Conservation (phyloP, 2,888 invertebrate species). For the Nephrocerus scutellatus region DNA sequence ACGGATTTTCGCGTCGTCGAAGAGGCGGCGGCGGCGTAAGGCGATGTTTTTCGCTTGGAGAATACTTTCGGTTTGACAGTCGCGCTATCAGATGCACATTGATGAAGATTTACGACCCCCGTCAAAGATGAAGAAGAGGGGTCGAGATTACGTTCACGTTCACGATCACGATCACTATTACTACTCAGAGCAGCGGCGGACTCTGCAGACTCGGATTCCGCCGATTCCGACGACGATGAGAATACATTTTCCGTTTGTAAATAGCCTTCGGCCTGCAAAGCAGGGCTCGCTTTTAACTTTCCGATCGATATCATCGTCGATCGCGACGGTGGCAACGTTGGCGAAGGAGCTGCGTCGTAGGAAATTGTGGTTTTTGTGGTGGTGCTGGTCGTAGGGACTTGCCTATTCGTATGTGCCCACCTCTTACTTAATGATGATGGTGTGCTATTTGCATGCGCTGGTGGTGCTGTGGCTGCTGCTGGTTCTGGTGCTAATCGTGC, state of each 20-base stretch:
- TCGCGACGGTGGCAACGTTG: conserved; percentile 2
- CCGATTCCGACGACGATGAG: conserved; percentile 50
- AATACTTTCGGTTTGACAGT: not conserved
- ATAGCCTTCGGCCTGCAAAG: conserved; percentile 36
- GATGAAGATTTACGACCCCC: too few species aligned
- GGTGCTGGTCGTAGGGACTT: too few species aligned
- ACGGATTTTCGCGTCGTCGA: conserved; percentile 30
- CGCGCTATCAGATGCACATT: conserved; percentile 14
- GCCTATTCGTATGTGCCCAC: too few species aligned
- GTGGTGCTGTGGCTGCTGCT: conserved; percentile 6
- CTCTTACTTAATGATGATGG: too few species aligned
- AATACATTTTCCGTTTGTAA: conserved; percentile 53
- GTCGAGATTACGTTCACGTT: too few species aligned
- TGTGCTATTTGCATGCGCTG: conserved; percentile 5
- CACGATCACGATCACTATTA: too few species aligned
- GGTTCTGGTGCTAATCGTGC: conserved; percentile 10
- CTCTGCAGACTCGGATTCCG: conserved; percentile 37
- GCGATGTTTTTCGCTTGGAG: too few species aligned
- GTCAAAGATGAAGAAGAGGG: too few species aligned
- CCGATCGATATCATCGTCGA: conserved; percentile 29
- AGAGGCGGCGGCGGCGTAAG: too few species aligned
- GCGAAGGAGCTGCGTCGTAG: too few species aligned
- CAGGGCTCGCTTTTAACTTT: conserved; percentile 17
- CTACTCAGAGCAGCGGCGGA: not conserved
- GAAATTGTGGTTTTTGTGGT: too few species aligned